phyloP scores from a whole-genome alignment of 2,113 vertebrate genomes.

The Turnix velox region DNA sequence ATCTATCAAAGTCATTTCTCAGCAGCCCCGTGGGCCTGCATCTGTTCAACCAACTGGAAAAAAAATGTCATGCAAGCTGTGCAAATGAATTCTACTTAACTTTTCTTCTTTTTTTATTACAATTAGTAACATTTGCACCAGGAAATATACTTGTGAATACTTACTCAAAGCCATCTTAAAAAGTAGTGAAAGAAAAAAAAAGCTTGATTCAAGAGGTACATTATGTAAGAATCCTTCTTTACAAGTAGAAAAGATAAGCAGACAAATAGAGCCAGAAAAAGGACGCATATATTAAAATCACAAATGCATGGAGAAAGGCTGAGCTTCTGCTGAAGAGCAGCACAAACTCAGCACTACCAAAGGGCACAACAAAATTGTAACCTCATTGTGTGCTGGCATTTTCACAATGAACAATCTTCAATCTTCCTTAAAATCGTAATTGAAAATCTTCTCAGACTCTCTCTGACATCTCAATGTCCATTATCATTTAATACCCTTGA shows the following conservation, averaged over 20 bases:
- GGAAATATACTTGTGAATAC: constrained; percentile 2
- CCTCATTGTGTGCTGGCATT: background rate
- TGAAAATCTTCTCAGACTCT: background rate
- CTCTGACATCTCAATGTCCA: background rate
- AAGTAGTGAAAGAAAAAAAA: background rate
- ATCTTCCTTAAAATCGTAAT: background rate
- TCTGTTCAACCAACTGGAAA: constrained; percentile 81
- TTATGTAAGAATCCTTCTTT: background rate
- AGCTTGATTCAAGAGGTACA: background rate
- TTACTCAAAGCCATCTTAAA: background rate
- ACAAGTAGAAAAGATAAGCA: background rate
- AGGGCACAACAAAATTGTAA: background rate
- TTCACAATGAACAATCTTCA: background rate
- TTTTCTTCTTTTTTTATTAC: background rate
- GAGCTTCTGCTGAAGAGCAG: background rate
- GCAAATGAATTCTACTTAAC: constrained; percentile 67
- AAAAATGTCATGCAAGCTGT: constrained; percentile 70
- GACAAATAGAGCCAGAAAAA: background rate
- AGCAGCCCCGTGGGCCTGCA: constrained; percentile 69
- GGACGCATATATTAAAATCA: background rate
- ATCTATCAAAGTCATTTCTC: constrained; percentile 83
- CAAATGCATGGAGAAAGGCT: background rate
- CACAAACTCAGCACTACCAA: background rate
- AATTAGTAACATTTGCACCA: background rate
- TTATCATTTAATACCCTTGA: background rate